Evolutionary conservation across 1,140 invertebrate species (phyloP), one percentile per base, ranked within the genome.

Genomic region (Capitella teleta): DNA sequence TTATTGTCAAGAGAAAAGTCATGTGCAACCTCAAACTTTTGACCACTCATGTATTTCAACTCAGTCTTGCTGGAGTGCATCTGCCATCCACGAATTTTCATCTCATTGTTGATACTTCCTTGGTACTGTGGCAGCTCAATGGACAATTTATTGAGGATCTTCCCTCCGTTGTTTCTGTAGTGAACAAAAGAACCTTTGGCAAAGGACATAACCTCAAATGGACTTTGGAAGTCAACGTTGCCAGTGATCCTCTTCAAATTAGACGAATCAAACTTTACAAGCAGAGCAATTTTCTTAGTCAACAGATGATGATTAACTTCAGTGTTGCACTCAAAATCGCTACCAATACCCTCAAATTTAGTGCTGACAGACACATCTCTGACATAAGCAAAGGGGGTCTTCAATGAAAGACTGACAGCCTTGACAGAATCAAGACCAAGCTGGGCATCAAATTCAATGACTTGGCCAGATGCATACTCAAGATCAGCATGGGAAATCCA

Each of bases 21-120:
- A 6, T 28, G 30, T 8, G 24, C 40, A 3, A 34, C 18, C 23
- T 41, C 30, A 16, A 51, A 23, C 42, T 51, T 51, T 30, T 51
- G 25, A 24, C 34, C 41, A 14, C 41, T 30, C 8, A 43, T 21
- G 42, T 44, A 44, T 25, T 21, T 26, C 8, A 44, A n/a, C 5
- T 2, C 28, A 6, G 42, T 12, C n/a, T 44, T 21, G 5, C 23
- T 44, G 16, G 21, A 12, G 25, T 26, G 26, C 16, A 16, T 25
- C 10, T 28, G 5, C 23, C 6, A 21, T 10, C 21, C 26, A 4
- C 42, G 21, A 24, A 16, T 16, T 5, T 8, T 25, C 21, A 44
- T 21, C 8, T 44, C 42, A 16, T 44, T 16, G 5, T 23, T 44
- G 23, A 44, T 25, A 10, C 23, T 12, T n/a, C 21, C 42, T 25